Percentiles rank a stretch among this genome's conserved stretches.
Conservation (phyloP, 2,888 invertebrate species). For the Imbricaverruca yamaguchii region DNA sequence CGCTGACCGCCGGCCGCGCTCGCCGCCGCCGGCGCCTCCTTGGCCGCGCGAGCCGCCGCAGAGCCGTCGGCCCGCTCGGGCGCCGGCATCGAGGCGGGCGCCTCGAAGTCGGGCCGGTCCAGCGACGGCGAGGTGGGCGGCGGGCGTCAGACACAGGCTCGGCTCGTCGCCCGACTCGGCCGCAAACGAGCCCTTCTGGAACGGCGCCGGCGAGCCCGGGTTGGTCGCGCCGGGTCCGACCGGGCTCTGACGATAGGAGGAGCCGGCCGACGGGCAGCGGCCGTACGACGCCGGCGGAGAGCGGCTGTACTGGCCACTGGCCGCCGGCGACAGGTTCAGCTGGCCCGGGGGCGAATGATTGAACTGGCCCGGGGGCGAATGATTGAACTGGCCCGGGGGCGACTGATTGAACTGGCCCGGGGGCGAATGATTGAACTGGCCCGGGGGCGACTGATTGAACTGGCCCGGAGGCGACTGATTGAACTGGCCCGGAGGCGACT, state of each 20-base stretch:
- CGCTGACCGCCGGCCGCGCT: not conserved
- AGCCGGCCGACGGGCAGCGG: not conserved
- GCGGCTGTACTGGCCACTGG: conserved; percentile 59
- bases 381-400: not conserved
- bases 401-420: not conserved
- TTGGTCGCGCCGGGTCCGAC: not conserved
- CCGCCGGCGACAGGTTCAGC: conserved; percentile 58
- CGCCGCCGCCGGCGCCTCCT: not conserved
- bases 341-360: conserved; percentile 47
- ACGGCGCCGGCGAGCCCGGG: not conserved
- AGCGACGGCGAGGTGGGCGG: conserved; percentile 37
- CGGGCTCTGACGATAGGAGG: not conserved
- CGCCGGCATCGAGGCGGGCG: conserved; percentile 53
- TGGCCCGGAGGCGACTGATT: not conserved
- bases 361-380: conserved; percentile 27
- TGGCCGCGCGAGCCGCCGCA: not conserved
- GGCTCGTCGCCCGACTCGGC: not conserved
- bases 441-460: not conserved
- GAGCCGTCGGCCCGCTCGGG: conserved; percentile 28
- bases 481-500: not conserved
- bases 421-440: not conserved
- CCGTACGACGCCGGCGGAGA: conserved; percentile 52
- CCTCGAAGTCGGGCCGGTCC: conserved; percentile 66
- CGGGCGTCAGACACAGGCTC: not conserved
- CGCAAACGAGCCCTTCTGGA: not conserved